Percentiles rank a stretch among this genome's conserved stretches.
Evolutionary conservation across 2,113 vertebrate genomes (phyloP).

Genomic region (Pan troglodytes): DNA sequence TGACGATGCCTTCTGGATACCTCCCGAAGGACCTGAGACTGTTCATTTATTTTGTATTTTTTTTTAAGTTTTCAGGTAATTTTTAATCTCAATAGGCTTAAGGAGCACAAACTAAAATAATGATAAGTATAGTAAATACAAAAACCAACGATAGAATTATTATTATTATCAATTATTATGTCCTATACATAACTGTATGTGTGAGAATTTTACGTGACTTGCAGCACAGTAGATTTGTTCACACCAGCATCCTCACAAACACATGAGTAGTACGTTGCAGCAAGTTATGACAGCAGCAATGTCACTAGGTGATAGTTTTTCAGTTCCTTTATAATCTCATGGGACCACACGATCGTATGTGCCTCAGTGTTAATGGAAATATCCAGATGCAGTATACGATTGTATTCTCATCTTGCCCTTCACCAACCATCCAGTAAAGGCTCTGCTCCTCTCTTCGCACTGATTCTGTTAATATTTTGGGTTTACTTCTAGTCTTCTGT

Average conservation of each 20-base stretch:
- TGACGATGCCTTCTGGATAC: neutral
- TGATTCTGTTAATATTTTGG: neutral
- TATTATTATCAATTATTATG: neutral
- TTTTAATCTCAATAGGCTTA: neutral
- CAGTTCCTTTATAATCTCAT: neutral
- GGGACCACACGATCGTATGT: neutral
- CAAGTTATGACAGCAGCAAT: neutral
- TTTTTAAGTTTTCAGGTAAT: neutral
- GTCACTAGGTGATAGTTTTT: neutral
- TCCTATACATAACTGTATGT: neutral
- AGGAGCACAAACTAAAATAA: neutral
- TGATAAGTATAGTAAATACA: neutral
- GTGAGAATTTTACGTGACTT: neutral
- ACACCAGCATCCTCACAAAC: neutral
- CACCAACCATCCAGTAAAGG: fast-evolving
- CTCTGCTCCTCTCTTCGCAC: neutral
- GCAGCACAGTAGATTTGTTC: neutral
- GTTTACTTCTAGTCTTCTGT: neutral
- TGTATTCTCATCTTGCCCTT: fast-evolving
- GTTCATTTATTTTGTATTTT: too few species aligned
- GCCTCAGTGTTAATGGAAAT: neutral
- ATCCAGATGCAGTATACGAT: fast-evolving
- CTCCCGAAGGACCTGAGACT: neutral
- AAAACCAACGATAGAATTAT: neutral
- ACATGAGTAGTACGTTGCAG: neutral